These are phyloP conservation scores for Exaiptasia diaphana DNA, from an alignment of 64 coral and sea anemone species.

Conservation along the genomic window DNA sequence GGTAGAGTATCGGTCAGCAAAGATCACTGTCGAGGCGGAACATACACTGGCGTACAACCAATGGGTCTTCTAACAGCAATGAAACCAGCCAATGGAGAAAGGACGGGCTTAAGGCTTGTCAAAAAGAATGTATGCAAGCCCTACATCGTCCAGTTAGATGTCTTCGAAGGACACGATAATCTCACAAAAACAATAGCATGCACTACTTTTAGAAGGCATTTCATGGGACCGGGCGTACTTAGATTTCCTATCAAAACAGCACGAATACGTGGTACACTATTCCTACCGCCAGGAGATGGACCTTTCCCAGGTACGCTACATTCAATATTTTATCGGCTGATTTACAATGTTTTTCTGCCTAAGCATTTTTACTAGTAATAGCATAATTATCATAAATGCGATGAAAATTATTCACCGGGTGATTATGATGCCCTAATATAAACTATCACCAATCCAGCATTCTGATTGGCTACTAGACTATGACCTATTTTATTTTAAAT, in stretches of 20 bases:
- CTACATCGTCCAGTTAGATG: slow-evolving; percentile 7
- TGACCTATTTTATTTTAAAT: too few relatives aligned
- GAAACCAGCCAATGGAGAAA: slow-evolving; percentile 18
- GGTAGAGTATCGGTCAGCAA: slow-evolving; percentile 32
- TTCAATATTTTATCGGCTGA: too few relatives aligned
- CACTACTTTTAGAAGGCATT: slow-evolving; percentile 15
- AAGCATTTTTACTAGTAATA: too few relatives aligned
- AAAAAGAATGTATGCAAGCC: slow-evolving; percentile 60
- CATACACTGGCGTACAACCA: slow-evolving; percentile 56
- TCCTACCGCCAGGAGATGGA: slow-evolving; percentile 63
- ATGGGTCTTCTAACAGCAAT: slow-evolving; percentile 75
- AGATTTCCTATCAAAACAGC: slow-evolving; percentile 53
- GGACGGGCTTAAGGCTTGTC: slow-evolving; percentile 26
- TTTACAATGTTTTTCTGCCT: too few relatives aligned
- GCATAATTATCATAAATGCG: too few relatives aligned
- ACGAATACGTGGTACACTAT: slow-evolving; percentile 62
- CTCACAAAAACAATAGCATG: not conserved
- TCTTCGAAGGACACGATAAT: slow-evolving; percentile 34
- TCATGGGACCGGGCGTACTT: slow-evolving; percentile 40
- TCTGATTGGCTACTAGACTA: too few relatives aligned
- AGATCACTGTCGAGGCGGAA: not conserved
- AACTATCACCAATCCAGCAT: too few relatives aligned
- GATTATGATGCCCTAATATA: too few relatives aligned
- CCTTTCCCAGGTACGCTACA: slow-evolving; percentile 85
- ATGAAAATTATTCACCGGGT: too few relatives aligned